Evolutionary conservation across 2,113 vertebrate genomes (phyloP).

Genomic region (Hippolais icterina): DNA sequence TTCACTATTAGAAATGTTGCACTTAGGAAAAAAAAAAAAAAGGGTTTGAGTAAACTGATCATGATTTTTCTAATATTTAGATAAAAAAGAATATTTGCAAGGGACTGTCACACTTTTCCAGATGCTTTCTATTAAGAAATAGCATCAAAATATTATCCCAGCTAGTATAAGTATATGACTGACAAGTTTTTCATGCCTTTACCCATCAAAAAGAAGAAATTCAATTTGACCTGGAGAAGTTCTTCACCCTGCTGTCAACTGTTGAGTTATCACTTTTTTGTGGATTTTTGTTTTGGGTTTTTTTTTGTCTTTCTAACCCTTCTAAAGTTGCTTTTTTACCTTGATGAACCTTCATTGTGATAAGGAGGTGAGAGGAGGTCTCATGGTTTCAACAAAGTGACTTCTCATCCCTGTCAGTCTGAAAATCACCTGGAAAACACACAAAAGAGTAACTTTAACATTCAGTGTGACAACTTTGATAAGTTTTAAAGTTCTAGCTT

Average conservation of each 20-base stretch:
- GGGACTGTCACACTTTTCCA: not conserved
- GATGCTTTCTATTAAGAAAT: not conserved
- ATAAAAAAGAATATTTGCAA: not conserved
- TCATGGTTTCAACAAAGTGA: not conserved
- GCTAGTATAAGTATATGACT: not conserved
- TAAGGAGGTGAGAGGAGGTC: not conserved
- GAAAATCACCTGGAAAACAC: not conserved
- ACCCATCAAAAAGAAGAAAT: not conserved
- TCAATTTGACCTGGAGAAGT: not conserved
- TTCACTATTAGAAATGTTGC: not conserved
- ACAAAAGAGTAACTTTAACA: not conserved
- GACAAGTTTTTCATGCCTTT: not conserved
- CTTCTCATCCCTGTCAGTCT: not conserved
- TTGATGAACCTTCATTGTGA: not conserved
- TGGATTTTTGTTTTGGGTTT: not conserved
- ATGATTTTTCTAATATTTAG: not conserved
- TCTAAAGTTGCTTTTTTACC: not conserved
- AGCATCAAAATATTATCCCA: not conserved
- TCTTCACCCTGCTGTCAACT: slow-evolving; percentile 5
- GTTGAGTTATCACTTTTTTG: not conserved
- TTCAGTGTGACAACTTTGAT: not conserved
- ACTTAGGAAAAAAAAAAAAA: not conserved
- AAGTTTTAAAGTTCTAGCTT: not conserved
- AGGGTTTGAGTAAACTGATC: not conserved
- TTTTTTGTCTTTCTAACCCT: not conserved